Conservation (phyloP, 1,140 invertebrate genomes). For the Gerris buenoi region DNA sequence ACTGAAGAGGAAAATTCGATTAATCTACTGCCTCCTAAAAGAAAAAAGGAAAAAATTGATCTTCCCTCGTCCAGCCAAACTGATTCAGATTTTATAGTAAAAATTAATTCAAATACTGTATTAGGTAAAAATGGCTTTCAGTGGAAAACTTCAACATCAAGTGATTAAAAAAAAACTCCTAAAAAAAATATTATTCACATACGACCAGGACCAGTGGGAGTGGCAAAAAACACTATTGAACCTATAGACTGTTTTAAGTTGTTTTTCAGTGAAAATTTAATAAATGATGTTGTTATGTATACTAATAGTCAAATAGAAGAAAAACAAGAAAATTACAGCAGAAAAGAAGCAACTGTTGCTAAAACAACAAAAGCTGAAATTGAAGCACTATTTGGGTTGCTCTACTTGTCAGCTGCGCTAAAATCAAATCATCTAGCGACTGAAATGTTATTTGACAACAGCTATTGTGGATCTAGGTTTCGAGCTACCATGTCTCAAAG, state of each 20-base stretch:
- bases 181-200: neutral
- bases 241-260: neutral
- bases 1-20: neutral
- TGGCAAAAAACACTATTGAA: neutral
- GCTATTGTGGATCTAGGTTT: slow-evolving; percentile 19
- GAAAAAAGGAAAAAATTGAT: neutral
- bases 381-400: slow-evolving; percentile 1
- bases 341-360: too few species aligned
- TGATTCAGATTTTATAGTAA: too few species aligned
- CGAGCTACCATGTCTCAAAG: slow-evolving; percentile 22
- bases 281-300: neutral
- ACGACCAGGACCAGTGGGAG: neutral
- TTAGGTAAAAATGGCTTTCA: neutral
- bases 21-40: neutral
- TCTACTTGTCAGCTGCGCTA: slow-evolving; percentile 18
- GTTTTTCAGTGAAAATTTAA: neutral
- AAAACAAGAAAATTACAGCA: neutral
- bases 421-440: slow-evolving; percentile 23
- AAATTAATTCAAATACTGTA: too few species aligned
- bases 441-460: slow-evolving; percentile 20
- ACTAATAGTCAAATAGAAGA: neutral
- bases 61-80: too few species aligned
- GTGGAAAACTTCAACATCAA: neutral
- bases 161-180: neutral
- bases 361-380: slow-evolving; percentile 4